These are phyloP conservation scores for Neodon shergylaensis DNA, from an alignment of 2,113 vertebrate genomes.

Conservation along the genomic window DNA sequence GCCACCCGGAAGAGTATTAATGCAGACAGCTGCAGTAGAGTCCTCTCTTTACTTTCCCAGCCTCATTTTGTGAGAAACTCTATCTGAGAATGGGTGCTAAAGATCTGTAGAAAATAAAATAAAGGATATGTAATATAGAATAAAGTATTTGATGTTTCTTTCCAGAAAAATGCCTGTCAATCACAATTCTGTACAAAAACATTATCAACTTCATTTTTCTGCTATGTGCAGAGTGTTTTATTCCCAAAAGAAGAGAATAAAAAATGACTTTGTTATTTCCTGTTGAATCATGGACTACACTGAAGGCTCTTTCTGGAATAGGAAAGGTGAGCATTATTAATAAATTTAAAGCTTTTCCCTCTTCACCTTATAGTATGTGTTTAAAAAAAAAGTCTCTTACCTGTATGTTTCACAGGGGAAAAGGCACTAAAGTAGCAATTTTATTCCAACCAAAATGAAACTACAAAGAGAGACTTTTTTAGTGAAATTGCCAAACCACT, in stretches of 20 bases:
- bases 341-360: background rate
- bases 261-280: background rate
- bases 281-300: background rate
- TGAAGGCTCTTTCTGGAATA: background rate
- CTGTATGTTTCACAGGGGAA: background rate
- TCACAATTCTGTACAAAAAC: background rate
- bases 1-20: no score
- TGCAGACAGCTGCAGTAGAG: background rate
- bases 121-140: background rate
- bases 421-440: background rate
- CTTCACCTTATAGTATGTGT: background rate
- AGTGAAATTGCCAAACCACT: background rate
- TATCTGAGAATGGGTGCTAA: background rate
- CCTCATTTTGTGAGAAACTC: background rate
- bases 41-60: background rate
- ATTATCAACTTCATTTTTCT: background rate
- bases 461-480: background rate
- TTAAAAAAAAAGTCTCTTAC: background rate
- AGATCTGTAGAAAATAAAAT: background rate
- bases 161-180: background rate
- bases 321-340: background rate
- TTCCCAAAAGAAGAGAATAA: background rate
- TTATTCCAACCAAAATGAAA: background rate
- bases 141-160: background rate
- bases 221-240: background rate